Base-by-base conservation (phyloP, 1,140 invertebrate species). In the Nephila pilipes region DNA sequence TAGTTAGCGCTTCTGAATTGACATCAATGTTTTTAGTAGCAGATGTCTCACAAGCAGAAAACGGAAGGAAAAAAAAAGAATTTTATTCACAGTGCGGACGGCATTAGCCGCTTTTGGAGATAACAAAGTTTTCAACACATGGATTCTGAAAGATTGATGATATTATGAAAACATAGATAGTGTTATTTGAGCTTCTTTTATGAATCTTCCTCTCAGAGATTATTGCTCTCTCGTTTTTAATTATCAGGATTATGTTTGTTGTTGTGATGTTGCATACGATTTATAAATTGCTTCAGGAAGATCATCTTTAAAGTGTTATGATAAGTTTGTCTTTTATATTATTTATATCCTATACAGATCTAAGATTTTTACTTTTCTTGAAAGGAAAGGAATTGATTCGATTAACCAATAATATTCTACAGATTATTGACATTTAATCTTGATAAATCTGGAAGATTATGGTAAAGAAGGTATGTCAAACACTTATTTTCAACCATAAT, bases 1-100 rank as follows among this genome's bases (percentile, higher is more conserved):
- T 85, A 85, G 83, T 85, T 85, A 85, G 25, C 69, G 69, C 69
- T 75, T 75, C 63, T 75, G 69, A 75, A 75, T 57, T 58, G 25
- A 85, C 83, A 85, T 32, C 55, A n/a, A 85, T n/a, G 81, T 57
- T 25, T 2, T 22, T 4, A 54, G n/a, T 6, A 22, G 83, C 83
- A 85, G 83, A 85, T 85, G 83, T 85, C 57, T 58, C 58, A 14
- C 20, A 32, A 25, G 20, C 58, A 29, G 55, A 60, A 60, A 36
- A 58, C 22, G 22, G 60, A 85, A 55, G 60, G 58, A 57, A 75
- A 32, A 29, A 75, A 75, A 1, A 75, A 16, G 36, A 36, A 75
- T 75, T 75, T 75, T 36, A 75, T 75, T 75, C 69, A 29, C 18
- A 32, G 0, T n/a, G 22, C 60, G 60, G 10, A 32, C 65, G 29